Evolutionary conservation across 2,888 invertebrate species (phyloP).

Genomic region (Limenitis camilla): DNA sequence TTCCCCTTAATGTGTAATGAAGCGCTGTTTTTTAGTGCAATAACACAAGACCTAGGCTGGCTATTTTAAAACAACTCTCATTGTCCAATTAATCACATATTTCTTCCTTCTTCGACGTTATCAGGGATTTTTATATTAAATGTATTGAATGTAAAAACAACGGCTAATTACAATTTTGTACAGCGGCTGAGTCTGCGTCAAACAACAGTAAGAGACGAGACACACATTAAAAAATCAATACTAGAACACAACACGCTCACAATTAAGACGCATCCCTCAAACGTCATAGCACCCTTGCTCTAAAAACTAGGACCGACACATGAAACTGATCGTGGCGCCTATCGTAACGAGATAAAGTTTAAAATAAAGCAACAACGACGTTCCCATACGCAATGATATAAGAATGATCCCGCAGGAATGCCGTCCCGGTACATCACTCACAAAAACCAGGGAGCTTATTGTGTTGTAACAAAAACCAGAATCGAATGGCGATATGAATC

Average conservation of each 20-base stretch:
- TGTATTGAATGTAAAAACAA: background rate
- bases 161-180: conserved; percentile 19
- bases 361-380: conserved; percentile 24
- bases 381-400: conserved; percentile 25
- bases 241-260: conserved; percentile 52
- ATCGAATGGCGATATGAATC: conserved; percentile 28
- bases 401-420: conserved; percentile 27
- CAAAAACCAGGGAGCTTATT: conserved; percentile 27
- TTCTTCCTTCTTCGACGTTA: background rate
- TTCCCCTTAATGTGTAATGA: conserved; percentile 23
- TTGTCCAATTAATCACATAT: conserved; percentile 6
- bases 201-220: conserved; percentile 32
- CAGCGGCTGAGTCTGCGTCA: conserved; percentile 17
- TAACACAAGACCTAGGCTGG: background rate
- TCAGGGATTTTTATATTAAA: background rate
- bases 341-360: conserved; percentile 27
- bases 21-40: conserved; percentile 13
- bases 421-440: conserved; percentile 24
- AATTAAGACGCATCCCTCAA: conserved; percentile 72
- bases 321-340: conserved; percentile 20
- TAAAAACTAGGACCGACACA: conserved; percentile 22
- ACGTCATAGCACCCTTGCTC: conserved; percentile 45
- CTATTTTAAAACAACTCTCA: conserved; percentile 2
- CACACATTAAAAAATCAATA: conserved; percentile 68
- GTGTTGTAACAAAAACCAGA: conserved; percentile 31